phyloP scores from a whole-genome alignment of 2,888 invertebrate species.

The Macaria notata region DNA sequence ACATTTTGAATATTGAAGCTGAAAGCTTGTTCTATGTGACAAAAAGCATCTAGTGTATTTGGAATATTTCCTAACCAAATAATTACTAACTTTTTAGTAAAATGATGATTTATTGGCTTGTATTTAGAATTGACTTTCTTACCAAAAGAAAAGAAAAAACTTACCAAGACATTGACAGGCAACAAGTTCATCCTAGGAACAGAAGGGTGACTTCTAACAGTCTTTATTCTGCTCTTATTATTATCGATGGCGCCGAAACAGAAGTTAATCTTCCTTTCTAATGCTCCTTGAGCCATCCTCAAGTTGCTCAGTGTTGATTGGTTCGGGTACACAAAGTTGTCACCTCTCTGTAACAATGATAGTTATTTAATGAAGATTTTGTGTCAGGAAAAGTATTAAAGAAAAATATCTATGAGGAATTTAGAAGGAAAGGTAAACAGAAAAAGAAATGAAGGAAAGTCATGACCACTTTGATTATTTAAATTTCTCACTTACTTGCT shows the following conservation, averaged over 20 bases:
- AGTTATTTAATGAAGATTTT: background rate
- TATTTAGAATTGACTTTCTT: too few species aligned
- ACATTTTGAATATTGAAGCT: too few species aligned
- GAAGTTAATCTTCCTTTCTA: constrained; percentile 65
- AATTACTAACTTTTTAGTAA: too few species aligned
- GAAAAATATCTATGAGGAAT: background rate
- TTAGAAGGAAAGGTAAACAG: background rate
- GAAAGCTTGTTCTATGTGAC: too few species aligned
- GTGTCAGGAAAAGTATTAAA: background rate
- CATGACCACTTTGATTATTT: constrained; percentile 1
- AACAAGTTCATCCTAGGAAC: constrained; percentile 46
- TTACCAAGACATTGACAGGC: constrained; percentile 73
- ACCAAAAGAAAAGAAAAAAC: constrained; percentile 10
- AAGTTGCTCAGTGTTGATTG: constrained; percentile 55
- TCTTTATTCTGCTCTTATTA: constrained; percentile 21
- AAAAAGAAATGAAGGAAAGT: background rate
- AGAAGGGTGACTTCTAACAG: constrained; percentile 23
- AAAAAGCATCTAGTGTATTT: too few species aligned
- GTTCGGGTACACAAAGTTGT: constrained; percentile 53
- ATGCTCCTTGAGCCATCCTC: constrained; percentile 59
- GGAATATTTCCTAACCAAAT: too few species aligned
- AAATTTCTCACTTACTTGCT: constrained; percentile 48
- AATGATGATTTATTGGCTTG: too few species aligned
- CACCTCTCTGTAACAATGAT: constrained; percentile 46
- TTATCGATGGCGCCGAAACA: constrained; percentile 51